A percentile compares a stretch with the other conserved stretches of the same genome.
Conservation (phyloP, 1,140 invertebrate genomes). For the Drosophila santomea region DNA sequence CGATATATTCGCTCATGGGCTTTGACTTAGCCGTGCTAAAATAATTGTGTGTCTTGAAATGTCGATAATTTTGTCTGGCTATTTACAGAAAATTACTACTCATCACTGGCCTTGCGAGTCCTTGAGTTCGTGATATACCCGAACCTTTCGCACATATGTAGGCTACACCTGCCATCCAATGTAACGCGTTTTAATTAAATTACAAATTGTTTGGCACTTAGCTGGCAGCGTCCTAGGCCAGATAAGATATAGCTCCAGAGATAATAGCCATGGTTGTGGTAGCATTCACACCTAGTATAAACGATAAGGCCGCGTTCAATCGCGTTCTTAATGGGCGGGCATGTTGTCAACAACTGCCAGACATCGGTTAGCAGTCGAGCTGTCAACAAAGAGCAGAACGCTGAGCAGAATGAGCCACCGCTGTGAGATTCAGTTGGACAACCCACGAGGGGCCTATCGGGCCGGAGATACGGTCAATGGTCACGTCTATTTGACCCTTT, state of each 20-base stretch:
- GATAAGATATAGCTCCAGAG: constrained; percentile 59
- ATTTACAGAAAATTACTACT: too few relatives aligned
- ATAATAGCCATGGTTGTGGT: constrained; percentile 39
- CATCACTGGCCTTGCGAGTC: not conserved
- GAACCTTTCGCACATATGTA: constrained; percentile 37
- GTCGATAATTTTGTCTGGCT: too few relatives aligned
- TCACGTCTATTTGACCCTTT: constrained; percentile 50
- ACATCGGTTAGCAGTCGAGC: constrained; percentile 33
- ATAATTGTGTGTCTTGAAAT: too few relatives aligned
- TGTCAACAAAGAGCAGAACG: constrained; percentile 29
- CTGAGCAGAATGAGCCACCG: constrained; percentile 45
- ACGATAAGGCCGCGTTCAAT: constrained; percentile 44
- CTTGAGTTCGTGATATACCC: constrained; percentile 1
- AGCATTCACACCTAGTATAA: constrained; percentile 33
- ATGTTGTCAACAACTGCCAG: constrained; percentile 50
- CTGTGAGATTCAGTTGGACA: constrained; percentile 67
- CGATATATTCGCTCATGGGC: too few relatives aligned
- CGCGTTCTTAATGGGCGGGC: constrained; percentile 51
- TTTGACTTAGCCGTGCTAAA: too few relatives aligned
- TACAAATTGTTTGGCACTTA: constrained; percentile 46
- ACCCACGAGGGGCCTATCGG: constrained; percentile 52
- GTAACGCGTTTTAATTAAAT: constrained; percentile 63
- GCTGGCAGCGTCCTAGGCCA: constrained; percentile 7
- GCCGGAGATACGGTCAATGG: constrained; percentile 71
- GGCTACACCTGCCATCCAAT: constrained; percentile 37